Evolutionary conservation across 2,797 vertebrate genomes (phyloP).

Genomic region (Gadopsis bispinosus): DNA sequence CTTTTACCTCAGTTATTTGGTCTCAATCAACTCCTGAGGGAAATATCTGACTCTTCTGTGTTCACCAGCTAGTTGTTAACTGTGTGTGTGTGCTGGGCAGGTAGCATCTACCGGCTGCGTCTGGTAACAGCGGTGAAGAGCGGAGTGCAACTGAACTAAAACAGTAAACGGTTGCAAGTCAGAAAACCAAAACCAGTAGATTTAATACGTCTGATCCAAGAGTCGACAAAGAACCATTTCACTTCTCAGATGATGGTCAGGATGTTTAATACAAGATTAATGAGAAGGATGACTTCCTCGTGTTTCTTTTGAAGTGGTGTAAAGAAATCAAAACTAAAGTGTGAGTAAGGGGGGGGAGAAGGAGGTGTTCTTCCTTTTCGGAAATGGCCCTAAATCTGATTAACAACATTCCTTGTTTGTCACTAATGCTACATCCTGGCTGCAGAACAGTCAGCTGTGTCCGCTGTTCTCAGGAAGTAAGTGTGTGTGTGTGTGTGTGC

Average conservation of each 20-base stretch:
- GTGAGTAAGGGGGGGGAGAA: conserved; percentile 13
- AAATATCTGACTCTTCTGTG: not conserved
- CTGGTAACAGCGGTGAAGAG: not conserved
- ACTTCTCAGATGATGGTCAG: conserved; percentile 20
- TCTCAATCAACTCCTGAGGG: not conserved
- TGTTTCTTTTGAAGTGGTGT: conserved; percentile 64
- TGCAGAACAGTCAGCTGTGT: conserved; percentile 74
- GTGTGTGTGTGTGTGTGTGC: conserved; percentile 19
- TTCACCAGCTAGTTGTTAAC: not conserved
- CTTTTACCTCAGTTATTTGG: not conserved
- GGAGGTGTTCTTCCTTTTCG: conserved; percentile 61
- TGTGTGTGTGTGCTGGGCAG: not conserved
- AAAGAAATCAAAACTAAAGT: conserved; percentile 57
- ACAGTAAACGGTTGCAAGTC: not conserved
- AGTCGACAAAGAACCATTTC: conserved; percentile 18
- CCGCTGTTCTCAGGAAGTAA: conserved; percentile 62
- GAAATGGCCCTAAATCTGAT: conserved; percentile 78
- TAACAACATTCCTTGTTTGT: conserved; percentile 80
- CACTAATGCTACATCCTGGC: conserved; percentile 80
- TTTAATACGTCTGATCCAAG: conserved; percentile 13
- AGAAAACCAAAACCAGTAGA: conserved; percentile 1
- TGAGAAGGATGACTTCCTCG: conserved; percentile 56
- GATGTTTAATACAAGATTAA: conserved; percentile 50
- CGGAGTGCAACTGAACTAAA: not conserved
- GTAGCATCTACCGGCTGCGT: not conserved